Base-by-base conservation (phyloP, 2,888 invertebrate species). In the Brachyptera risi region DNA sequence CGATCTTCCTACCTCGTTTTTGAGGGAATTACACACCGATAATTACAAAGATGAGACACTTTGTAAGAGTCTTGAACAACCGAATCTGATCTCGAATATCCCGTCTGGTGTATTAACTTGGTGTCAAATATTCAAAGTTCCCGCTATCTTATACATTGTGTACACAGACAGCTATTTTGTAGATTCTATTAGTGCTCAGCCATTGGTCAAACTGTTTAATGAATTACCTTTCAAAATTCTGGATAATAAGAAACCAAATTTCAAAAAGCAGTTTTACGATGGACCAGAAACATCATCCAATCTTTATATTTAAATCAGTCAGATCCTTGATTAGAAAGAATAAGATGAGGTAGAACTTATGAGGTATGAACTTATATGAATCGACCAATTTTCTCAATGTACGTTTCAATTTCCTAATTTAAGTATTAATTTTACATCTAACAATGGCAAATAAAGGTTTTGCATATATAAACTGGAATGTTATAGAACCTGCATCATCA, bases 151-250 rank as follows among this genome's bases (percentile, higher is more conserved):
- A 19, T 63, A 58, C 26, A 17, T 63, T 3, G 58, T 58, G 13
- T 65, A 61, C 51, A 44, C 63, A 44, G 58, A 61, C 19, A 44
- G 23, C 26, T 54, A 54, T 19, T 37, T 40, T 35, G 26, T 57
- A 17, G 65, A 65, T 19, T 65, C 65, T n/a, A 38, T 58, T 15
- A 59, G 56, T n/a, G 61, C 63, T 13, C 23, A 61, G 40, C 65
- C 60, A n/a, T 44, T 64, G 27, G 9, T 13, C 1, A 26, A 62
- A n/a, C 17, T 64, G n/a, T 51, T 64, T 19, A 50, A 57, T 13
- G 21, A 35, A 19, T 7, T 58, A 15, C 57, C 49, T 3, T 37
- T 50, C 13, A 56, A 47, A n/a, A n/a, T 60, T 15, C 2, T 59
- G 42, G 47, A 56, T 19, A 37, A n/a, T 3, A 38, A 44, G 13